Base-by-base conservation (phyloP, 2,888 invertebrate genomes). In the Drosophila maculinotata region DNA sequence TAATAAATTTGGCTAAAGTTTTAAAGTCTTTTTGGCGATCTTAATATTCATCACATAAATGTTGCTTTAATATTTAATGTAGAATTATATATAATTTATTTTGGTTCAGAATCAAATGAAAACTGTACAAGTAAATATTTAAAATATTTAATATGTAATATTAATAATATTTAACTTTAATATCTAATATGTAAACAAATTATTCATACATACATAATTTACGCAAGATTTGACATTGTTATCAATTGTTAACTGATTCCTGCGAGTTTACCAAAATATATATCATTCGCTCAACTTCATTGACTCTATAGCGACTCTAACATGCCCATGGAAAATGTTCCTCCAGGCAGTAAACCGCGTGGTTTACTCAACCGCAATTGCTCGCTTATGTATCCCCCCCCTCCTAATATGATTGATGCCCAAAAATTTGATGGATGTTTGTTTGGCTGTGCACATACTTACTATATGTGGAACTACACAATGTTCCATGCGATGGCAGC, bases 401-500 rank as follows among this genome's bases (percentile, higher is more conserved):
- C 25, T 20, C 20, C 14, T n/a, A 26, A 54, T 52, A 77, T 80
- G 79, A 80, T 80, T 82, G 86, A 80, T 80, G 79, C 64, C 23
- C n/a, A 30, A 14, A 14, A 15, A 36, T 54, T 60, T 85, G 79
- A 80, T 85, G 73, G 79, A 80, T 80, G 83, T 45, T 54, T 58
- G 69, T 74, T 72, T 75, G 64, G 41, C 33, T 60, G 60, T 31
- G 10, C 7, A 20, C 17, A 26, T 10, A 26, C 14, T n/a, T 4
- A 26, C 10, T 15, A 1, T 12, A 9, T 35, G 28, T 49, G 48
- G 54, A 71, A 53, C 53, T 51, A 59, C 31, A 49, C 35, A 45
- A 26, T 56, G 52, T 47, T 58, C 39, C 58, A 58, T 6, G 39
- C 35, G 52, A 42, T 54, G 52, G 53, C 63, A 54, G 56, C 54